These are phyloP conservation scores for Colistium nudipinnis DNA, from an alignment of 2,113 vertebrate genomes.

Conservation along the genomic window DNA sequence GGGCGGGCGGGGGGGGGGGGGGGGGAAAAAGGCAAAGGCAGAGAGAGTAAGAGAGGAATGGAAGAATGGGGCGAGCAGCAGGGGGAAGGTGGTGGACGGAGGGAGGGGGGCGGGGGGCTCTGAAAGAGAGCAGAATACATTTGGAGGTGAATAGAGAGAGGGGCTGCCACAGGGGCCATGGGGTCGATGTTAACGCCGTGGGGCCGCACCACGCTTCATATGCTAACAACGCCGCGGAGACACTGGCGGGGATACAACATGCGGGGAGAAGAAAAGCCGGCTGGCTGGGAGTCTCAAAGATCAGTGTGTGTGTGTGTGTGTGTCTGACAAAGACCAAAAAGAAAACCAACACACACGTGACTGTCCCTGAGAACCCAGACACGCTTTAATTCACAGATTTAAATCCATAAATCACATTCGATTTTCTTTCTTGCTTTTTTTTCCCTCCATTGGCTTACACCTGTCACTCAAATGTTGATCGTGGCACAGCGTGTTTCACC, in stretches of 20 bases:
- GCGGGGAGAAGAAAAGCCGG: conserved; percentile 1
- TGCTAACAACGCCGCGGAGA: conserved; percentile 51
- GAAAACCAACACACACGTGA: not conserved
- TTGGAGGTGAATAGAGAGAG: conserved; percentile 60
- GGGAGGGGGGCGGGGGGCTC: not conserved
- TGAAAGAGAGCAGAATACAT: conserved; percentile 53
- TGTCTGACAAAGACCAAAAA: not conserved
- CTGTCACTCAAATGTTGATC: too few species aligned
- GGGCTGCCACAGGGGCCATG: conserved; percentile 18
- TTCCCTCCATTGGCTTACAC: too few species aligned
- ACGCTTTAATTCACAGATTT: too few species aligned
- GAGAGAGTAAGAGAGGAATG: too few species aligned
- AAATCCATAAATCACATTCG: too few species aligned
- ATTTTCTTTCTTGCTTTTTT: too few species aligned
- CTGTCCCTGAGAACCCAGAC: not conserved
- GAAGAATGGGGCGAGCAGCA: conserved; percentile 32
- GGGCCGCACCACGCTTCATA: conserved; percentile 51
- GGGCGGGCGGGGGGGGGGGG: conserved; percentile 7
- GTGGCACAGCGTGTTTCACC: too few species aligned
- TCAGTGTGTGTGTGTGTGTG: not conserved
- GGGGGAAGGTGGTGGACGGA: conserved; percentile 13
- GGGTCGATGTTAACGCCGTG: conserved; percentile 43
- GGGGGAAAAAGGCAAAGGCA: conserved; percentile 6
- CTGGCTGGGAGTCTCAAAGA: not conserved
- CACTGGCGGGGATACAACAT: conserved; percentile 2